Percentiles rank a stretch among this genome's conserved stretches.
These are phyloP conservation scores for Poeciliopsis gracilis DNA, from an alignment of 2,797 vertebrate species.

Conservation along the genomic window DNA sequence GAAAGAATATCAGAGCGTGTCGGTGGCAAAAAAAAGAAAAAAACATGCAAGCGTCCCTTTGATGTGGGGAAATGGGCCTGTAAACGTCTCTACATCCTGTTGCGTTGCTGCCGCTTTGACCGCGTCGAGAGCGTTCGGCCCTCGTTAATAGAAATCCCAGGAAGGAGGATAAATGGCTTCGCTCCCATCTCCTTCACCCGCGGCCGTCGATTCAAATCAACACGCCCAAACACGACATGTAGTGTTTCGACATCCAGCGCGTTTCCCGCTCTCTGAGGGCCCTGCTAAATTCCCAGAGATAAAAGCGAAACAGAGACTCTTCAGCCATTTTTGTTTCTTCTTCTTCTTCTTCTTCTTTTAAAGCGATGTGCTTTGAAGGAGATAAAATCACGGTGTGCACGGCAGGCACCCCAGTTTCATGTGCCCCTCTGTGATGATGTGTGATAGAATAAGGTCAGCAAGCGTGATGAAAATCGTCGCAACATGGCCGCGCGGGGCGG, in stretches of 20 bases:
- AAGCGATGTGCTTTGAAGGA: not conserved
- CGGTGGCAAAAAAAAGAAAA: not conserved
- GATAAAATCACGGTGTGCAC: not conserved
- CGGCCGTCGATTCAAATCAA: not conserved
- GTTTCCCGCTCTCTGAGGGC: not conserved
- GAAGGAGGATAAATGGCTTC: not conserved
- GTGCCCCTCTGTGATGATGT: not conserved
- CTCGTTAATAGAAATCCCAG: not conserved
- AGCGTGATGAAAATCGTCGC: slow-evolving; percentile 15
- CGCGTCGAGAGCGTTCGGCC: not conserved
- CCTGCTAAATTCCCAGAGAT: not conserved
- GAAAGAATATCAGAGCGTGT: not conserved
- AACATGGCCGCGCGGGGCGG: not conserved
- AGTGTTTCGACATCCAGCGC: not conserved
- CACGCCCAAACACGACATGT: not conserved
- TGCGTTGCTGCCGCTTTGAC: not conserved
- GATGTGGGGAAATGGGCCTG: slow-evolving; percentile 3
- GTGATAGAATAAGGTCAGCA: slow-evolving; percentile 26
- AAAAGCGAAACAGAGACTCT: not conserved
- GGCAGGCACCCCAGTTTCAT: not conserved
- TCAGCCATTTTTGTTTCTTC: not conserved
- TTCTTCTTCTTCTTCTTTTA: no score
- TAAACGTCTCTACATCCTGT: not conserved
- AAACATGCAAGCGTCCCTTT: not conserved
- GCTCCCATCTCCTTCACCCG: not conserved